These are phyloP conservation scores for Acanthosepion pharaonis DNA, from an alignment of 2,888 invertebrate genomes.

Conservation along the genomic window DNA sequence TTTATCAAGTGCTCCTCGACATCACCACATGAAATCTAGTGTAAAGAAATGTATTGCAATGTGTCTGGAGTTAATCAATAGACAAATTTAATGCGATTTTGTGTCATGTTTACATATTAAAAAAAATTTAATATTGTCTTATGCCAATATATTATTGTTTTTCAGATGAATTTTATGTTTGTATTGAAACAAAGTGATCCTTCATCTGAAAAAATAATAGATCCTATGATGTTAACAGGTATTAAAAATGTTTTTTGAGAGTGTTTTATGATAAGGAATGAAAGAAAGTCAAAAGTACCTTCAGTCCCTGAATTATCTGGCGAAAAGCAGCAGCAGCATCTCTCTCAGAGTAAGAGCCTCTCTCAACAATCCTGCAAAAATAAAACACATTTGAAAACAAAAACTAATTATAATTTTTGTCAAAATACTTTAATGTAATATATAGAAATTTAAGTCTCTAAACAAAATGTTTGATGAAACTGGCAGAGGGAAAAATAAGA, in stretches of 20 bases:
- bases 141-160: neutral
- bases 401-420: neutral
- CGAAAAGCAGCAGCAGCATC: constrained; percentile 71
- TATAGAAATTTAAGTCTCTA: no score
- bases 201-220: neutral
- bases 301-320: constrained; percentile 69
- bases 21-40: no score
- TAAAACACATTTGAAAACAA: neutral
- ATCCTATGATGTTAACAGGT: no score
- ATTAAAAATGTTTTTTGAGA: neutral
- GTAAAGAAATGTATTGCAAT: no score
- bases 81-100: no score
- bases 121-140: neutral
- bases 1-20: no score
- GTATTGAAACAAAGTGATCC: neutral
- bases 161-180: neutral
- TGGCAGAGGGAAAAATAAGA: no score
- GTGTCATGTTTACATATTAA: neutral
- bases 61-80: no score
- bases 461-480: no score
- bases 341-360: constrained; percentile 72
- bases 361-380: constrained; percentile 68
- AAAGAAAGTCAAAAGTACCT: constrained; percentile 58
- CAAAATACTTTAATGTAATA: no score
- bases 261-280: neutral